Conservation (phyloP, 92 coral and sea anemone genomes). For the Bergia sp. region DNA sequence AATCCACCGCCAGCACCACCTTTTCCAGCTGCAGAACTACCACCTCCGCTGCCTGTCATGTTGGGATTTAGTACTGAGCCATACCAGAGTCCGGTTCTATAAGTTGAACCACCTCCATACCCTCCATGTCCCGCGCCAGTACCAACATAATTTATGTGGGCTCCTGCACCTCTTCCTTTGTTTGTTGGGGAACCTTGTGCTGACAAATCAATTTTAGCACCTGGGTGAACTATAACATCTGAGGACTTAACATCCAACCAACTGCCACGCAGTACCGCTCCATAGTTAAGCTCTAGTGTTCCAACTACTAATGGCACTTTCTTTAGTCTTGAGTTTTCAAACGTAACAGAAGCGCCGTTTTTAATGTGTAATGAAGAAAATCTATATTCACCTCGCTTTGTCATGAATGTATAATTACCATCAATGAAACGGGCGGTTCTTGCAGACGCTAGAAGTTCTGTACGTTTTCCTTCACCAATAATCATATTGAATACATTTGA, state of each 20-base stretch:
- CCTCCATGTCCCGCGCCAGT: slow-evolving; percentile 80
- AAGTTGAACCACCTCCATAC: slow-evolving; percentile 53
- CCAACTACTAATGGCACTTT: slow-evolving; percentile 61
- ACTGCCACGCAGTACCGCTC: slow-evolving; percentile 64
- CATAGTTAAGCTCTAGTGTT: slow-evolving; percentile 65
- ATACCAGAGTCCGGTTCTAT: slow-evolving; percentile 62
- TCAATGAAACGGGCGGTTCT: slow-evolving; percentile 70
- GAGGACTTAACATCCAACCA: slow-evolving; percentile 64
- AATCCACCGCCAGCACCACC: slow-evolving; percentile 74
- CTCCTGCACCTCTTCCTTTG: slow-evolving; percentile 61
- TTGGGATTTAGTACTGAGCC: slow-evolving; percentile 60
- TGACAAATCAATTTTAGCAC: slow-evolving; percentile 62
- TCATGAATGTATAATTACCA: slow-evolving; percentile 72
- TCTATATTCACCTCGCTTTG: slow-evolving; percentile 72
- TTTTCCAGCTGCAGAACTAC: slow-evolving; percentile 38
- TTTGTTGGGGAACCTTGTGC: slow-evolving; percentile 54
- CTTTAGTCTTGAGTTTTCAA: slow-evolving; percentile 62
- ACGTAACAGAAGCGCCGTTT: slow-evolving; percentile 56
- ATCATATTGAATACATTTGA: slow-evolving; percentile 65
- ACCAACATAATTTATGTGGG: slow-evolving; percentile 39
- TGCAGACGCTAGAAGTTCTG: slow-evolving; percentile 62
- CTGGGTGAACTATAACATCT: slow-evolving; percentile 58
- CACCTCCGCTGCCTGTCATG: slow-evolving; percentile 71
- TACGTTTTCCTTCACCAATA: slow-evolving; percentile 60
- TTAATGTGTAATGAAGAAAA: slow-evolving; percentile 66